Evolutionary conservation across 1,140 invertebrate genomes (phyloP).

Genomic region (Magallana angulata): DNA sequence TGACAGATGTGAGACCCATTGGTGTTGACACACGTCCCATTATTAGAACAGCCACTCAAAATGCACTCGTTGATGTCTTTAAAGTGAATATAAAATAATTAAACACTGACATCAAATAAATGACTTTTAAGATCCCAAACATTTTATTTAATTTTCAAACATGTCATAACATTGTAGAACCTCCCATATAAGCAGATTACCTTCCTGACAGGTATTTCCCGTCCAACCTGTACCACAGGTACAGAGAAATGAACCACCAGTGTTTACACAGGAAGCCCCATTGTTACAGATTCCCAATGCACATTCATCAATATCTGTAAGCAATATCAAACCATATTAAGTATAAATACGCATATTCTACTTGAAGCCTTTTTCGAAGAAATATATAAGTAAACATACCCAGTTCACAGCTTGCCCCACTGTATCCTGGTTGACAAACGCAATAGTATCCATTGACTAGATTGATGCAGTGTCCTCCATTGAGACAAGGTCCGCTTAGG

Average conservation of each 20-base stretch:
- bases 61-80: not conserved
- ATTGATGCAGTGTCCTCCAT: slow-evolving; percentile 1
- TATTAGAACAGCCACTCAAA: not conserved
- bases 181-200: not conserved
- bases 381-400: not conserved
- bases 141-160: too few species aligned
- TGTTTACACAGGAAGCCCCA: not conserved
- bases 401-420: not conserved
- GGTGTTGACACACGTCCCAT: not conserved
- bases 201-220: not conserved
- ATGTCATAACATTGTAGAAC: too few species aligned
- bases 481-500: not conserved
- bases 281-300: not conserved
- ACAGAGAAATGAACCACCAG: not conserved
- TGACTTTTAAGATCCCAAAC: too few species aligned
- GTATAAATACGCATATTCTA: too few species aligned
- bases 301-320: slow-evolving; percentile 5
- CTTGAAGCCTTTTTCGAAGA: too few species aligned
- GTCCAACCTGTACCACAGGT: not conserved
- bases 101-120: too few species aligned
- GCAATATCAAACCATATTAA: too few species aligned
- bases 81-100: not conserved
- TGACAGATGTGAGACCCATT: not conserved
- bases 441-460: not conserved
- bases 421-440: not conserved